phyloP scores from a whole-genome alignment of 2,888 invertebrate species.

The Teleiodes luculella region DNA sequence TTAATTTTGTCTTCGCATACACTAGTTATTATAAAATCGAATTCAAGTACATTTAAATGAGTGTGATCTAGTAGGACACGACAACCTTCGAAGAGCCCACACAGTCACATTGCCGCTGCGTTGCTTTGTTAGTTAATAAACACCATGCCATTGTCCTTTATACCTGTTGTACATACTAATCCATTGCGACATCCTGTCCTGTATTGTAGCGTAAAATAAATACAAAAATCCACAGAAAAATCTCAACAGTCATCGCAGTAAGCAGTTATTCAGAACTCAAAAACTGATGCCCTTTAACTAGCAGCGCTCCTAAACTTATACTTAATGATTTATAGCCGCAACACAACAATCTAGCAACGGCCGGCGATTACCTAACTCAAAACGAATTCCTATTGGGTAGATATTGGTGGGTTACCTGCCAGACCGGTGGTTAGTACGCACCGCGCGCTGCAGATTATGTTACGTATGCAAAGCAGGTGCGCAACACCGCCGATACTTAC shows the following conservation, averaged over 20 bases:
- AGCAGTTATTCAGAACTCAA: background rate
- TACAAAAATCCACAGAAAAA: background rate
- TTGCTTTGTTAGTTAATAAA: background rate
- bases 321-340: constrained; percentile 4
- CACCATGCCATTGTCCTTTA: background rate
- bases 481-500: constrained; percentile 37
- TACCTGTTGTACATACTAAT: constrained; percentile 4
- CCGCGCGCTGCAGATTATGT: constrained; percentile 37
- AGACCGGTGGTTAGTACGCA: constrained; percentile 33
- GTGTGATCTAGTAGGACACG: constrained; percentile 2
- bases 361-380: constrained; percentile 9
- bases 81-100: constrained; percentile 14
- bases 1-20: no score
- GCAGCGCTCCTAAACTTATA: background rate
- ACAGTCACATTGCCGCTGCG: constrained; percentile 7
- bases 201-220: background rate
- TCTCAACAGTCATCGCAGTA: background rate
- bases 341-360: constrained; percentile 9
- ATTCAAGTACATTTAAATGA: no score
- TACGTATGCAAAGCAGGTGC: constrained; percentile 53
- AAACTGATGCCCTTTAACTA: background rate
- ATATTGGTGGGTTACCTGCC: background rate
- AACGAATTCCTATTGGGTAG: constrained; percentile 9
- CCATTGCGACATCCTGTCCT: constrained; percentile 2
- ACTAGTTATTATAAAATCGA: no score